Base-by-base conservation (phyloP, 2,888 invertebrate genomes). In the Thysanoteuthis rhombus region DNA sequence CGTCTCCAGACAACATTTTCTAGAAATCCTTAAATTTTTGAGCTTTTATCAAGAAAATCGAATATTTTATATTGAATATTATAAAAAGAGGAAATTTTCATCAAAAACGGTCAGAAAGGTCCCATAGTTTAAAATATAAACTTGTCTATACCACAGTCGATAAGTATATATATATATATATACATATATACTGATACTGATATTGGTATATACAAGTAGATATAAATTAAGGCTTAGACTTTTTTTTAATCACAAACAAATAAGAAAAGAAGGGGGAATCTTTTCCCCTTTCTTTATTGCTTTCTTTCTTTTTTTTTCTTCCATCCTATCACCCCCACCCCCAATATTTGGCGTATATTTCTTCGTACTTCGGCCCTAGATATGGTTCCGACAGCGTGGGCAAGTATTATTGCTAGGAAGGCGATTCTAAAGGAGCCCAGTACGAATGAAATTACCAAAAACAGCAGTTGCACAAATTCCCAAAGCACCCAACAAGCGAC, bases 381-480 rank as follows among this genome's bases (percentile, higher is more conserved):
- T 92, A 92, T 92, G 92, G 92, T 92, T 92, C 45, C 92, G 42
- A 92, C 45, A 42, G 92, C 92, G 92, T n/a, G 45, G 45, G 45
- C 40, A 45, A 45, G 42, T 92, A 92, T 45, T n/a, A 92, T 92
- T 92, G 92, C 92, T 92, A 40, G 92, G 92, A 92, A 92, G 92
- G 92, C 92, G 40, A 92, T 92, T 92, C n/a, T n/a, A 92, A 92
- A 92, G 45, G n/a, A 45, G 40, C 92, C 45, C 92, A 45, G 40
- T 92, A 92, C 92, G 92, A 92, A 92, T 92, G 92, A 92, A 92
- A 92, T 92, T 92, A 32, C 92, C 92, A 92, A 92, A 45, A 92
- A 92, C 92, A 92, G 16, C 42, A 40, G 42, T 92, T 38, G 40
- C 42, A 45, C 92, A 92, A 92, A 92, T 92, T 32, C 92, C 92